Percentiles rank a stretch among this genome's conserved stretches.
phyloP scores from a whole-genome alignment of 1,140 invertebrate species.

The Brachystomella parvula region DNA sequence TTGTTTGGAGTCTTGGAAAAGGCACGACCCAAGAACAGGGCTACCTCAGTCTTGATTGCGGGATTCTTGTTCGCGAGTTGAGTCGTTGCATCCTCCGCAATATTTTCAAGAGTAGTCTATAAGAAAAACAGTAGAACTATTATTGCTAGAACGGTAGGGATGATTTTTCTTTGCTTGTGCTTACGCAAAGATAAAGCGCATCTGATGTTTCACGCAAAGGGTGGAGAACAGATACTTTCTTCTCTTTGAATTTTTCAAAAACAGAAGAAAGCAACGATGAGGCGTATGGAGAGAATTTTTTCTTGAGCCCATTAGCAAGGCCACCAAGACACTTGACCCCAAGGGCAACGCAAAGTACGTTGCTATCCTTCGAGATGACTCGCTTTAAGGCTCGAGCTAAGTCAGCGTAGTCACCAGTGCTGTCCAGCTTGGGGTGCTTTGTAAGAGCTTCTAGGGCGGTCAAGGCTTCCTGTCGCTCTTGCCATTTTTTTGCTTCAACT shows the following conservation, averaged over 20 bases:
- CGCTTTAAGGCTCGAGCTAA: slow-evolving; percentile 80
- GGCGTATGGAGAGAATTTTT: slow-evolving; percentile 78
- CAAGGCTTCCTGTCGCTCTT: slow-evolving; percentile 85
- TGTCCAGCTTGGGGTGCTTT: slow-evolving; percentile 72
- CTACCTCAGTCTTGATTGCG: slow-evolving; percentile 83
- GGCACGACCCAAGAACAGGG: slow-evolving; percentile 74
- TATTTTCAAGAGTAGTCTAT: slow-evolving; percentile 74
- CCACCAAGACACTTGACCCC: slow-evolving; percentile 76
- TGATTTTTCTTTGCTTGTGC: slow-evolving; percentile 33
- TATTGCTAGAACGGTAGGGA: neutral
- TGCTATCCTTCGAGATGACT: slow-evolving; percentile 85
- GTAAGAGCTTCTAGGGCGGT: slow-evolving; percentile 62
- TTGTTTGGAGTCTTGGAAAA: slow-evolving; percentile 62
- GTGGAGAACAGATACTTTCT: slow-evolving; percentile 81
- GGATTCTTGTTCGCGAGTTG: slow-evolving; percentile 93
- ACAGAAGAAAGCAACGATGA: slow-evolving; percentile 66
- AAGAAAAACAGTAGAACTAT: slow-evolving; percentile 35
- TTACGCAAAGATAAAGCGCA: slow-evolving; percentile 71
- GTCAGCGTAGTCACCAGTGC: slow-evolving; percentile 84
- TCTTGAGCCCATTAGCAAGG: slow-evolving; percentile 77
- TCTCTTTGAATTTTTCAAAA: slow-evolving; percentile 96
- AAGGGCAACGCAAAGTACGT: slow-evolving; percentile 83
- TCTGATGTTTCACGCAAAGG: slow-evolving; percentile 85
- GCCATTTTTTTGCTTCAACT: slow-evolving; percentile 94
- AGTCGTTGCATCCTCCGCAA: slow-evolving; percentile 74